Evolutionary conservation across 2,113 vertebrate species (phyloP).

Genomic region (Calonectris borealis): DNA sequence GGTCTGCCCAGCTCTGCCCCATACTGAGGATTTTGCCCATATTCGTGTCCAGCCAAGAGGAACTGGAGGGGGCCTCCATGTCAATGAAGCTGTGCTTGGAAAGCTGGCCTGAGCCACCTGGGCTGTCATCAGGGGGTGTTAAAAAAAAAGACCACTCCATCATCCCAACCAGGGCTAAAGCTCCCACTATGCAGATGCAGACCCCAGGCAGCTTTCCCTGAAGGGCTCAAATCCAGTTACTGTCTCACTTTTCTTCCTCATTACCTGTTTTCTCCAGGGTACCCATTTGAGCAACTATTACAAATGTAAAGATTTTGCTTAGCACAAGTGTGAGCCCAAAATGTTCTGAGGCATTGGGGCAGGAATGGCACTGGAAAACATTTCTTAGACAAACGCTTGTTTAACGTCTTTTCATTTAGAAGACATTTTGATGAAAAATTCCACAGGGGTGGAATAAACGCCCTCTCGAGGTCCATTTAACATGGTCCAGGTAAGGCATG

Average conservation of each 20-base stretch:
- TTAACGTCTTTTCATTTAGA: neutral
- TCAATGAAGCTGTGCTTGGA: neutral
- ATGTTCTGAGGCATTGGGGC: neutral
- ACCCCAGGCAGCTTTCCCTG: neutral
- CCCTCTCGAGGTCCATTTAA: neutral
- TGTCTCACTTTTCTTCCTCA: neutral
- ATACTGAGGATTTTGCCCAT: neutral
- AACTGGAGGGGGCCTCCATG: neutral
- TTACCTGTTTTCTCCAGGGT: neutral
- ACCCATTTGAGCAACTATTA: neutral
- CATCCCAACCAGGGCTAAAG: neutral
- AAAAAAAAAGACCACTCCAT: neutral
- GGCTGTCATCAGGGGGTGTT: neutral
- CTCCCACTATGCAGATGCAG: neutral
- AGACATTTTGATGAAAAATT: neutral
- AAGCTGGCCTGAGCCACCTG: neutral
- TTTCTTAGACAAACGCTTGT: neutral
- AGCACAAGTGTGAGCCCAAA: neutral
- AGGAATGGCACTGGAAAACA: neutral
- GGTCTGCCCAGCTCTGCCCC: neutral
- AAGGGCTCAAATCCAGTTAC: neutral
- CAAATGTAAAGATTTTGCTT: neutral
- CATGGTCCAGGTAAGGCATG: neutral
- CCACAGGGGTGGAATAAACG: neutral
- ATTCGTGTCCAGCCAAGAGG: fast-evolving